Conservation (phyloP, 2,113 vertebrate species). For the Pionites leucogaster region DNA sequence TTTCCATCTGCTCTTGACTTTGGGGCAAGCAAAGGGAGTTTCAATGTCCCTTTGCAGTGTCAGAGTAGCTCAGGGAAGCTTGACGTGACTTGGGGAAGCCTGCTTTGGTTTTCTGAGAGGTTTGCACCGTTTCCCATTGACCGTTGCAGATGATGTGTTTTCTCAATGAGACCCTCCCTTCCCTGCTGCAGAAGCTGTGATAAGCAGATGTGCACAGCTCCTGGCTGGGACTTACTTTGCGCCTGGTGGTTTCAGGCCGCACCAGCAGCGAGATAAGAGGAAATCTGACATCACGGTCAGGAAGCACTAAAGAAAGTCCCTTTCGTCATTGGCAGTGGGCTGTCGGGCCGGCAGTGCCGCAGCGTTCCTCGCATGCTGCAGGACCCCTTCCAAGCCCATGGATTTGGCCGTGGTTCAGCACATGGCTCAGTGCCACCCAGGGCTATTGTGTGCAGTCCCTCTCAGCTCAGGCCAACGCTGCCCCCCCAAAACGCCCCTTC, state of each 20-base stretch:
- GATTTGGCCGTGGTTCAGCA: neutral
- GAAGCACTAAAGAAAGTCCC: neutral
- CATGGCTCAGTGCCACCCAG: accelerated
- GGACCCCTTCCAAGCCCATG: neutral
- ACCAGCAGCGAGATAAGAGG: neutral
- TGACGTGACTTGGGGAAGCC: accelerated
- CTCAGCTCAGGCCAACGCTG: neutral
- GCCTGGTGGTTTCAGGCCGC: neutral
- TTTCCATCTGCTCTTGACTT: neutral
- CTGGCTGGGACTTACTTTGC: neutral
- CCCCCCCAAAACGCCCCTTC: neutral
- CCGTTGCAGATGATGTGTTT: neutral
- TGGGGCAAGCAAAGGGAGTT: neutral
- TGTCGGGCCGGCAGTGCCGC: neutral
- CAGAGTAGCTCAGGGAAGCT: accelerated
- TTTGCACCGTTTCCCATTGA: neutral
- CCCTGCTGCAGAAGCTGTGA: neutral
- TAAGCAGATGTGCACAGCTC: neutral
- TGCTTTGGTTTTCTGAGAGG: neutral
- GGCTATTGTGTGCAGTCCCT: neutral
- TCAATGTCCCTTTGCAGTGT: accelerated
- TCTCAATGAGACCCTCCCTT: neutral
- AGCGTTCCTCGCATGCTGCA: neutral
- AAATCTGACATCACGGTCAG: conserved; percentile 18
- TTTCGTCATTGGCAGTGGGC: neutral